Evolutionary conservation across 2,797 vertebrate genomes (phyloP).

Genomic region (Dendrocincla tyrannina): DNA sequence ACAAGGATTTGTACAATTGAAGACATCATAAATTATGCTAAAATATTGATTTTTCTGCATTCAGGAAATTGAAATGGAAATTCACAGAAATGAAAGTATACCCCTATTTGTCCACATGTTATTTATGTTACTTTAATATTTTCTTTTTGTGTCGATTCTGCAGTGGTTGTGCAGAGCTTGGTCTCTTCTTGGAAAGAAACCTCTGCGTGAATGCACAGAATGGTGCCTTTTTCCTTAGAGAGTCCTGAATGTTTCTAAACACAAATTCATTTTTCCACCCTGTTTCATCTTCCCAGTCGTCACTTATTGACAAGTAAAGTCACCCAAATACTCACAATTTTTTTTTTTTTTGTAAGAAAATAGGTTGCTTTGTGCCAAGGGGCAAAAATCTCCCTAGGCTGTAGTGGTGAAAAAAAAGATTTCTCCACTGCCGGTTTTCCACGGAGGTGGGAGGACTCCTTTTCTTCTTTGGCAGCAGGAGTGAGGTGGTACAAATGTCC

Average conservation of each 20-base stretch:
- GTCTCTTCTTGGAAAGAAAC: not conserved
- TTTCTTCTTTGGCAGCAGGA: not conserved
- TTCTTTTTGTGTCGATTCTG: not conserved
- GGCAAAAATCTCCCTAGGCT: not conserved
- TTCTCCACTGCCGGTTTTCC: not conserved
- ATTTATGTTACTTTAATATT: not conserved
- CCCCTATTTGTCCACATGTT: not conserved
- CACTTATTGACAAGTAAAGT: not conserved
- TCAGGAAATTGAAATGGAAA: not conserved
- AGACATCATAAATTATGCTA: not conserved
- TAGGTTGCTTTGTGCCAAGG: not conserved
- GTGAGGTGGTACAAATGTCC: not conserved
- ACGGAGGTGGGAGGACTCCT: not conserved
- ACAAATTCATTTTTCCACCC: not conserved
- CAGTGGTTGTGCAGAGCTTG: not conserved
- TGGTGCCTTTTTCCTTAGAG: not conserved
- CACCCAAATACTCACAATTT: not conserved
- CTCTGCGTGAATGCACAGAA: not conserved
- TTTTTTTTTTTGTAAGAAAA: not conserved
- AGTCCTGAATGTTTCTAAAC: not conserved
- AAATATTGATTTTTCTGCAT: constrained; percentile 8
- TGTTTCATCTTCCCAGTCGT: not conserved
- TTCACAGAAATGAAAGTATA: not conserved
- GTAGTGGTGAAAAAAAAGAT: not conserved
- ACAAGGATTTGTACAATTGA: not conserved